Evolutionary conservation across 2,797 vertebrate species (phyloP).

Genomic region (Hirundo rustica): DNA sequence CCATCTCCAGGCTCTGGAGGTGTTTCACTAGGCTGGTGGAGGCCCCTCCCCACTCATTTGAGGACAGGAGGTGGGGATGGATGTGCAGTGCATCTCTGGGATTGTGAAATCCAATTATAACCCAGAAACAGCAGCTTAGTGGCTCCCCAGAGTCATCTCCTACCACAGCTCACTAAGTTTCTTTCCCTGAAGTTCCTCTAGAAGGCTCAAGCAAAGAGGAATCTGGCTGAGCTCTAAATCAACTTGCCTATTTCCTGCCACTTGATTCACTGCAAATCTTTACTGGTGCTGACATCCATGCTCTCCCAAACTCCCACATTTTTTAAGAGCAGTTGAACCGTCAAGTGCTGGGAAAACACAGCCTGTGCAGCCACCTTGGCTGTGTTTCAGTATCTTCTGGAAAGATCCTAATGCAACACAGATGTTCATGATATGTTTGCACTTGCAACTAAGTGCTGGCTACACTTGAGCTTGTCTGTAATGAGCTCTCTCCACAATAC

Average conservation of each 20-base stretch:
- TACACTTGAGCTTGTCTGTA: slow-evolving; percentile 12
- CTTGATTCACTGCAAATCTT: slow-evolving; percentile 4
- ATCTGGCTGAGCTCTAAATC: not conserved
- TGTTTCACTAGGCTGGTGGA: not conserved
- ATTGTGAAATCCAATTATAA: not conserved
- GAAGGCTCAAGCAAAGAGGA: not conserved
- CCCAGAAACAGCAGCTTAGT: not conserved
- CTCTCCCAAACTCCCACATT: not conserved
- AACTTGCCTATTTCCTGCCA: not conserved
- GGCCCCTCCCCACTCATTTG: not conserved
- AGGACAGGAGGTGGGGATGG: not conserved
- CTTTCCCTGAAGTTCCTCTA: not conserved
- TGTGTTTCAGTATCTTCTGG: slow-evolving; percentile 21
- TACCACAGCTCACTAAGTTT: not conserved
- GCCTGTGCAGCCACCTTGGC: not conserved
- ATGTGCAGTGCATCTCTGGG: not conserved
- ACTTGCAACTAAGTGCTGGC: not conserved
- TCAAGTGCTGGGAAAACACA: not conserved
- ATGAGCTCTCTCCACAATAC: not conserved
- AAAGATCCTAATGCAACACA: slow-evolving; percentile 47
- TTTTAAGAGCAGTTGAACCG: slow-evolving; percentile 17
- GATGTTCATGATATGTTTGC: not conserved
- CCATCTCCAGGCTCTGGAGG: not conserved
- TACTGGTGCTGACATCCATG: not conserved
- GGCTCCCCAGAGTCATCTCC: not conserved